Percentiles rank a stretch among this genome's conserved stretches.
Conservation (phyloP, 2,797 vertebrate species). For the Lacerta agilis region DNA sequence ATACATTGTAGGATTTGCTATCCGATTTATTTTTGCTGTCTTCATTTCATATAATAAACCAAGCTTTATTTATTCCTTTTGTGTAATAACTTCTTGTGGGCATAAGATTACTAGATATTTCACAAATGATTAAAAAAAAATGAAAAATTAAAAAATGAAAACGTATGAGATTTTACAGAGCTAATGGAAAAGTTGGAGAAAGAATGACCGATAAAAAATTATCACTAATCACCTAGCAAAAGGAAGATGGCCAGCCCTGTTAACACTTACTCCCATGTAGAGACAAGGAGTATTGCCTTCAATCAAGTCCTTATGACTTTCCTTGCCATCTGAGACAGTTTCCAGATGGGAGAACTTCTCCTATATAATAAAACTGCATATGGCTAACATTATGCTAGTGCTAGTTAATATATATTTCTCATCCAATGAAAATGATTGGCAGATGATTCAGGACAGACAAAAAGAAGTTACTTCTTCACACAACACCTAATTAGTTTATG, state of each 20-base stretch:
- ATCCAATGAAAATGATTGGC: neutral
- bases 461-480: too few relatives aligned
- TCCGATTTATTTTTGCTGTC: too few relatives aligned
- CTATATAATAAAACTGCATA: neutral
- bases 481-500: too few relatives aligned
- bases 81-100: too few relatives aligned
- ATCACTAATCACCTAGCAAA: neutral
- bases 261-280: neutral
- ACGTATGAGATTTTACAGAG: neutral
- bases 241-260: neutral
- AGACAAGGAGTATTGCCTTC: slow-evolving; percentile 23
- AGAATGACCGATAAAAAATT: neutral
- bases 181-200: neutral
- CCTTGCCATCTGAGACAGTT: neutral
- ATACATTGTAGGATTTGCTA: too few relatives aligned
- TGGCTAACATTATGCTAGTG: neutral
- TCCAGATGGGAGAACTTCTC: neutral
- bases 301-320: neutral
- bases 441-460: too few relatives aligned
- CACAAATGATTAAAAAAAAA: neutral
- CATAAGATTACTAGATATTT: too few relatives aligned
- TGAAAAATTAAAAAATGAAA: too few relatives aligned
- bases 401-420: neutral
- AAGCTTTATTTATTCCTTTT: too few relatives aligned
- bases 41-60: too few relatives aligned